phyloP scores from a whole-genome alignment of 2,888 invertebrate genomes.

The Seira ritae region DNA sequence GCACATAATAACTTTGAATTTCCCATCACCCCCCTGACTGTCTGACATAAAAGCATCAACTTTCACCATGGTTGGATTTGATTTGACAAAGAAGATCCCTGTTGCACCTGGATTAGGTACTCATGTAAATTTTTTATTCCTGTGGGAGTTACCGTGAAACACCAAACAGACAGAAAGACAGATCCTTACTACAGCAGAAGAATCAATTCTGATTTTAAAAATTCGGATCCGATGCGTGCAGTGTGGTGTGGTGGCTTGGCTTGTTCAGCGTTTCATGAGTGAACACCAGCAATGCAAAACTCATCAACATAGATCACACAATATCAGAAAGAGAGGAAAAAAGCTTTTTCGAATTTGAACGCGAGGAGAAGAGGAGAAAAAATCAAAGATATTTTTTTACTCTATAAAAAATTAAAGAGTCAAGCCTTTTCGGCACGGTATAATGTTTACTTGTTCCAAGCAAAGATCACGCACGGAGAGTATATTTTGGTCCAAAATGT shows the following conservation, averaged over 20 bases:
- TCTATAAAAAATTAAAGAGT: not conserved
- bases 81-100: too few species aligned
- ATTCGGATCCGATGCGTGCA: not conserved
- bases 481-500: slow-evolving; percentile 45
- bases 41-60: too few species aligned
- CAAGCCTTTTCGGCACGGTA: not conserved
- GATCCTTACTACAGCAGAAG: too few species aligned
- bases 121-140: too few species aligned
- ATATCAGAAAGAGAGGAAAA: slow-evolving; percentile 35
- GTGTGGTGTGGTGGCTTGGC: not conserved
- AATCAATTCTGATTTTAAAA: too few species aligned
- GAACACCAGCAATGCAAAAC: slow-evolving; percentile 42
- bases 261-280: not conserved
- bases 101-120: too few species aligned
- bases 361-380: not conserved
- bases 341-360: not conserved
- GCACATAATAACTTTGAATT: too few species aligned
- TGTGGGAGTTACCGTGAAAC: too few species aligned
- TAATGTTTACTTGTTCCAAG: slow-evolving; percentile 12
- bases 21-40: too few species aligned
- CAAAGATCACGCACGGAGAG: slow-evolving; percentile 42
- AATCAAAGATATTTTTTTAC: not conserved
- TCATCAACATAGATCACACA: slow-evolving; percentile 57
- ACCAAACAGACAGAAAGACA: too few species aligned
- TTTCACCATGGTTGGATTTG: too few species aligned